A percentile compares a stretch with the other conserved stretches of the same genome.
Conservation (phyloP, 2,888 invertebrate genomes). For the Rhagonycha lutea region DNA sequence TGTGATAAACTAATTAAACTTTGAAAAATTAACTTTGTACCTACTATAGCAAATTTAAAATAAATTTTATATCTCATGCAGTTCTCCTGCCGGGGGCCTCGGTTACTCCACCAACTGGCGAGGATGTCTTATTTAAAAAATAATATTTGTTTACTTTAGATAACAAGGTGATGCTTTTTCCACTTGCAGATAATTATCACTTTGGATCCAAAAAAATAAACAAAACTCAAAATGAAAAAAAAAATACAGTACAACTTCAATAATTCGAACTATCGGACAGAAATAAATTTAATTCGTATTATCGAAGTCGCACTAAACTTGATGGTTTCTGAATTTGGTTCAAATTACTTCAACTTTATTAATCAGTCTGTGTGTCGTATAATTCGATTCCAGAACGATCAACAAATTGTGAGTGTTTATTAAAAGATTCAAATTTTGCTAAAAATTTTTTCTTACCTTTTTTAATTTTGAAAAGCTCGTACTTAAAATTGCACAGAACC, state of each 20-base stretch:
- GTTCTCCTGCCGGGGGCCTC: too few relatives aligned
- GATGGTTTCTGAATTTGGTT: background rate
- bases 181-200: background rate
- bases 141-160: background rate
- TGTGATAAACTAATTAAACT: too few relatives aligned
- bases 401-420: background rate
- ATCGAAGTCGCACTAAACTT: background rate
- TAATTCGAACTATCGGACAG: too few relatives aligned
- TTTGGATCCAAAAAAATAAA: background rate
- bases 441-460: background rate
- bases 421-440: background rate
- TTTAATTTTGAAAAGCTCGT: background rate
- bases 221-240: too few relatives aligned
- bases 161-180: background rate
- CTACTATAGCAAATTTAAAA: too few relatives aligned
- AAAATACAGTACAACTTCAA: too few relatives aligned
- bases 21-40: too few relatives aligned
- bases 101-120: too few relatives aligned
- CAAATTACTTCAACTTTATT: background rate
- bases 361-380: background rate
- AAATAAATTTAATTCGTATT: background rate
- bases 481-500: background rate
- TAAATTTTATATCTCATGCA: too few relatives aligned
- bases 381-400: too few relatives aligned
- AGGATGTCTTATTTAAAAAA: background rate